Base-by-base conservation (phyloP, 1,140 invertebrate genomes). In the Drosophila teissieri region DNA sequence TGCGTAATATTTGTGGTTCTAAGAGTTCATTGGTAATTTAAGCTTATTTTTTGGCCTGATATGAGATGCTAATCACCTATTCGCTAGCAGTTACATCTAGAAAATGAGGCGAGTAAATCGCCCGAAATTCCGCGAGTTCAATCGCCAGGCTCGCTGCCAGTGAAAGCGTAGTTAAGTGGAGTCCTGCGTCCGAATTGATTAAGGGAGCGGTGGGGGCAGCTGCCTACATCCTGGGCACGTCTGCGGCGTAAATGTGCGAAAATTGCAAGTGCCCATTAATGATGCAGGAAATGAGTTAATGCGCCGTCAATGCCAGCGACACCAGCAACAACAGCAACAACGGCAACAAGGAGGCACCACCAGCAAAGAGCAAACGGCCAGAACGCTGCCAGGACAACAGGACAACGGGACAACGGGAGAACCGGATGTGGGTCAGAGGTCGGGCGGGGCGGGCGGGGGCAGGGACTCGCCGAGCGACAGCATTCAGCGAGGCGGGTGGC, bases 271-370 rank as follows among this genome's bases (percentile, higher is more conserved):
- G 78, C 52, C 75, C 55, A 64, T 76, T 86, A 86, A 86, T 88
- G 83, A 86, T 82, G 83, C 75, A 88, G 83, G 83, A 86, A 86
- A 86, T 86, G 83, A 86, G 83, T 83, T 86, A 86, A 86, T 89
- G 75, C 68, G 57, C 61, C 77, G 62, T 79, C 68, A 73, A 79
- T 79, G 77, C 55, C 68, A 79, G 52, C 80, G 72, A 61, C 76
- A 61, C 72, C 68, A 73, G 12, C 56, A 62, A 46, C 14, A 46
- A 2, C 54, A 34, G 12, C 42, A 40, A 19, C 42, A 19, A 10
- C 17, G 19, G 4, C 42, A 45, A 24, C 44, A 46, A 31, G 8
- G 31, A 3, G 31, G 31, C 31, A 31, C 31, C 7, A 17, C 8
- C 51, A 45, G 39, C 34, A 45, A 44, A 42, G 24, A 54, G 37